These are phyloP conservation scores for Diachasmimorpha longicaudata DNA, from an alignment of 1,140 invertebrate species.

Conservation along the genomic window DNA sequence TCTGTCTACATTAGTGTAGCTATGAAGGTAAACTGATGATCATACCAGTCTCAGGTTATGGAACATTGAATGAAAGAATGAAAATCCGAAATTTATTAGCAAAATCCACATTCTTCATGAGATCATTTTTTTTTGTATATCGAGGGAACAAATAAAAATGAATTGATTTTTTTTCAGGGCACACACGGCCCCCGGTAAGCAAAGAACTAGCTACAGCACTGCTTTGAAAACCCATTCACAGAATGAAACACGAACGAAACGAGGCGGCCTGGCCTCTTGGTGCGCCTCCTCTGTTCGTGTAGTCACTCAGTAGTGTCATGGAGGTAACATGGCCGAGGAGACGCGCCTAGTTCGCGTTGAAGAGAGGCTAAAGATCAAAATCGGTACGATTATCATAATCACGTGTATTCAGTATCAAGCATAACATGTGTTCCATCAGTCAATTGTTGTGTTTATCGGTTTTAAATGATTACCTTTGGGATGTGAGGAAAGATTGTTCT, in stretches of 20 bases:
- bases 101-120: no score
- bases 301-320: slow-evolving; percentile 65
- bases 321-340: slow-evolving; percentile 85
- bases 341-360: slow-evolving; percentile 83
- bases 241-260: slow-evolving; percentile 44
- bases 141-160: no score
- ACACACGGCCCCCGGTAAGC: background rate
- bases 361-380: slow-evolving; percentile 87
- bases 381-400: slow-evolving; percentile 66
- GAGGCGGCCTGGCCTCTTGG: slow-evolving; percentile 28
- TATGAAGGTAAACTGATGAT: no score
- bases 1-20: no score
- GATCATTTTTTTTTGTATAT: no score
- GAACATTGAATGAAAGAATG: no score
- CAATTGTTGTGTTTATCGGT: slow-evolving; percentile 8
- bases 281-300: slow-evolving; percentile 55
- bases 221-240: slow-evolving; percentile 54
- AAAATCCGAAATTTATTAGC: no score
- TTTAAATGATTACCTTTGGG: background rate
- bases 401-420: slow-evolving; percentile 8
- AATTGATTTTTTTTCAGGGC: no score
- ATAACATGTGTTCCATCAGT: background rate
- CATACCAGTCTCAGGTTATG: no score
- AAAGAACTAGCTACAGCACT: slow-evolving; percentile 39
- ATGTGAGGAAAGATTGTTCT: background rate